Base-by-base conservation (phyloP, 2,888 invertebrate genomes). In the Spialia ferax region DNA sequence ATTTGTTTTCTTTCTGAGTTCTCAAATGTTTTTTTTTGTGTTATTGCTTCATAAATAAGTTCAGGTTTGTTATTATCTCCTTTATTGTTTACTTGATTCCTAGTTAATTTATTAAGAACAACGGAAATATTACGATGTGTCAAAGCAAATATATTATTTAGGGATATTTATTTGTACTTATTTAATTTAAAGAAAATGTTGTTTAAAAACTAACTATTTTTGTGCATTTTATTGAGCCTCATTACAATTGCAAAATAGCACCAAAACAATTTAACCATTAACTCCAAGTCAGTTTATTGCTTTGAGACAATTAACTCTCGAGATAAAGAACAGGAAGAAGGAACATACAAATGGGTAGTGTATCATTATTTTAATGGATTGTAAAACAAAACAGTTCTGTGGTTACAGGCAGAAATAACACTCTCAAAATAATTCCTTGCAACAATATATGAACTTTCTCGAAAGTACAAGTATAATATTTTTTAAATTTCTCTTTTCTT, bases 221-320 rank as follows among this genome's bases (percentile, higher is more conserved):
- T 26, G 6, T 26, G 26, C 52, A 54, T 7, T 54, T 54, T 23
- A 54, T 59, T 59, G 42, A 10, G 3, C 22, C 45, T 59, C n/a
- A 59, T 59, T 59, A 59, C 26, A 59, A 45, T 59, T 45, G 59
- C 59, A 59, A 45, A 59, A 15, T 26, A 45, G 59, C 38, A 59
- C 26, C 18, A 32, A 59, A 59, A 60, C 26, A 26, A 29, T 48
- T 42, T 29, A 48, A 26, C 26, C 29, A 60, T 48, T 48, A 48
- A 48, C 45, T 29, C 13, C 29, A 26, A 26, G 45, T 23, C 59
- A 26, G 15, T 59, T 59, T 48, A 48, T 42, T 23, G 23, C 42
- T 32, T 32, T 8, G 26, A 26, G 15, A 38, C 42, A 23, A 59
- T 59, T 38, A 59, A 59, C 48, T 20, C 35, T 59, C n/a, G n/a